Conservation (phyloP, 2,113 vertebrate genomes). For the Sus scrofa region T2T-Sscrofa CM000824.6:169332001-169332500, state of each 20-base stretch:
- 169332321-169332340: not conserved
- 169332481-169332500: not conserved
- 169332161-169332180: not conserved
- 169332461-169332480: not conserved
- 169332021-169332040: too few species aligned
- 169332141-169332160: not conserved
- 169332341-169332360: not conserved
- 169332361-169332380: conserved; percentile 30
- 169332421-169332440: not conserved
- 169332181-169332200: not conserved
- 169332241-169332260: not conserved
- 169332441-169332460: not conserved
- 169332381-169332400: not conserved
- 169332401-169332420: not conserved
- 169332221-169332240: not conserved
- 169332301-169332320: not conserved
- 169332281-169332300: not conserved
- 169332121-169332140: not conserved
- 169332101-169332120: not conserved
- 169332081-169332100: not conserved
- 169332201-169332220: not conserved
- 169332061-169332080: too few species aligned
- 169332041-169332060: too few species aligned
- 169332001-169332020: too few species aligned
- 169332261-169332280: conserved; percentile 3